Evolutionary conservation across 1,140 invertebrate genomes (phyloP).

Genomic region (Neodiprion pinetum): DNA sequence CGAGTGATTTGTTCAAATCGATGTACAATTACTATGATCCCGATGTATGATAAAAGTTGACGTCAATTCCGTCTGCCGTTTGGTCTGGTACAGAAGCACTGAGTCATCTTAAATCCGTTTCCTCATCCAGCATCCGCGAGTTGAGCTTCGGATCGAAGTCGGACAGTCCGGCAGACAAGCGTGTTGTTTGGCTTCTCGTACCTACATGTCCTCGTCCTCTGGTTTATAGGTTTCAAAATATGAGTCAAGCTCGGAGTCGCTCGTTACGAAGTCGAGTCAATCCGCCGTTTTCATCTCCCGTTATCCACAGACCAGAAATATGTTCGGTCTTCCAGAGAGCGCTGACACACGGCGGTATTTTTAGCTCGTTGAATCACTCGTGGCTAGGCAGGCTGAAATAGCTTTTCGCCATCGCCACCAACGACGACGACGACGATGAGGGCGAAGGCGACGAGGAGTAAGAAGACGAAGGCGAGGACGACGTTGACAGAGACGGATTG

Average conservation of each 20-base stretch:
- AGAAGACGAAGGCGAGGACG: neutral
- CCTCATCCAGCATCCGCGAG: neutral
- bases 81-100: conserved; percentile 4
- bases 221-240: neutral
- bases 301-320: neutral
- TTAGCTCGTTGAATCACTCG: conserved; percentile 50
- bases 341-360: conserved; percentile 54
- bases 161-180: neutral
- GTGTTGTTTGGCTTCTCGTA: neutral
- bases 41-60: neutral
- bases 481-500: neutral
- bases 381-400: conserved; percentile 49
- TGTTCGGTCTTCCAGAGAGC: conserved; percentile 43
- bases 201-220: neutral
- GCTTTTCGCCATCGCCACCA: conserved; percentile 31
- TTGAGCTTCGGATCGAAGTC: neutral
- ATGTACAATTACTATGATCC: too few species aligned
- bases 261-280: neutral
- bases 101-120: conserved; percentile 3
- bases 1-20: neutral
- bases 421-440: conserved; percentile 30
- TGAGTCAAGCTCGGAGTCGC: neutral
- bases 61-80: conserved; percentile 10
- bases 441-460: neutral
- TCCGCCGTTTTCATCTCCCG: neutral